Base-by-base conservation (phyloP, 2,797 vertebrate genomes). In the Aplochiton taeniatus region DNA sequence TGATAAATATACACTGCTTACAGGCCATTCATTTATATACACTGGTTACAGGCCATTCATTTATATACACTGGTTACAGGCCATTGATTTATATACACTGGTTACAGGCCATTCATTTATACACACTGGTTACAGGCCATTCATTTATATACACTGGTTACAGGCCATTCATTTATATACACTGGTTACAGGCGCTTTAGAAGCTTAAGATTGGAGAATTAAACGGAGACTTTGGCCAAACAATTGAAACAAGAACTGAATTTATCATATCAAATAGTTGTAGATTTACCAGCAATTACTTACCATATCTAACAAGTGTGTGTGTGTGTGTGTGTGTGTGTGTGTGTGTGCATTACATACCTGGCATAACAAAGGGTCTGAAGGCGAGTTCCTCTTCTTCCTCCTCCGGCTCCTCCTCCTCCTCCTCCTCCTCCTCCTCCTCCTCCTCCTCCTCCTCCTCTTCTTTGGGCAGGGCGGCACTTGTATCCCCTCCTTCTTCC, bases 291-390 rank as follows among this genome's bases (percentile, higher is more conserved):
- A 31, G 46, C 49, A 48, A n/a, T 16, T 53, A 46, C 4, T 14
- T 49, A 14, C 8, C 11, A 10, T 31, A 17, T 6, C 6, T 4
- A 4, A 41, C 50, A 3, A 43, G 43, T 9, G 19, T 41, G 46
- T n/a, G 54, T 47, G 19, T 13, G n/a, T 46, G 68, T 53, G 17
- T 64, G 48, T 47, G 43, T 46, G 19, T 60, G 61, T 14, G n/a
- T 31, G 11, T 20, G 31, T 43, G 12, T 8, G 16, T 18, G 18
- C 16, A n/a, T 18, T 9, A 58, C 85, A 80, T 61, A 91, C 92
- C 85, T 80, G 92, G 92, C 47, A 93, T 5, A 51, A 75, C 14
- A 17, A 93, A 84, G 0, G 92, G 92, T 73, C 78, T 82, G 68
- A 92, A 91, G 20, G 78, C 67, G 49, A 58, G 71, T n/a, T 63